Evolutionary conservation across 2,797 vertebrate genomes (phyloP).

Genomic region (Craterocephalus amniculus): DNA sequence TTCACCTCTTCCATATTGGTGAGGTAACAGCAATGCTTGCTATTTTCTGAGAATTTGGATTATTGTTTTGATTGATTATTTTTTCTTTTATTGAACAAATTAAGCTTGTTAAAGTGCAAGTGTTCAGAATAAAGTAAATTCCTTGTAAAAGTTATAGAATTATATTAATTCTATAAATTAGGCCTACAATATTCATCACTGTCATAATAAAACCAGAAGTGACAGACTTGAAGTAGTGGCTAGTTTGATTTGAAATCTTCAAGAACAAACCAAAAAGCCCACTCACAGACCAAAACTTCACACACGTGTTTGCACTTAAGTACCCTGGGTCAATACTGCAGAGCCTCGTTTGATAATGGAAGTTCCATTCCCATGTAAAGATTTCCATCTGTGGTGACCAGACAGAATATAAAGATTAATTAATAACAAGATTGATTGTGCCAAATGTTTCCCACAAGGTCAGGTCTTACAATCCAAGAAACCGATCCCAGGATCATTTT

Average conservation of each 20-base stretch:
- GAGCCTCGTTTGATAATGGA: constrained; percentile 67
- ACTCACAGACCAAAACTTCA: constrained; percentile 2
- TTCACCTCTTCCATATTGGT: too few relatives aligned
- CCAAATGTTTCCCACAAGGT: constrained; percentile 71
- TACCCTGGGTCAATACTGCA: constrained; percentile 38
- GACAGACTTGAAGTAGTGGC: constrained; percentile 29
- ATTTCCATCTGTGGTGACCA: constrained; percentile 68
- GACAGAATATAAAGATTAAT: constrained; percentile 78
- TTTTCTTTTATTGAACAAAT: too few relatives aligned
- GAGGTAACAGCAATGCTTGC: too few relatives aligned
- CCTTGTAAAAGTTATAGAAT: too few relatives aligned
- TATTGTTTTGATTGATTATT: too few relatives aligned
- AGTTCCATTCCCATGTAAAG: constrained; percentile 57
- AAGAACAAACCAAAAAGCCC: constrained; percentile 15
- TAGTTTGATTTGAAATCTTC: constrained; percentile 38
- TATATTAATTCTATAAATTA: too few relatives aligned
- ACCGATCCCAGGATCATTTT: constrained; percentile 53
- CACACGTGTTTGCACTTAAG: constrained; percentile 16
- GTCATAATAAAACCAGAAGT: too few relatives aligned
- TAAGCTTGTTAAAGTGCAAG: too few relatives aligned
- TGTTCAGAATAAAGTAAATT: too few relatives aligned
- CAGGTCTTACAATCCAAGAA: constrained; percentile 47
- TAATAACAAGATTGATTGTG: constrained; percentile 75
- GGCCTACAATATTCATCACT: too few relatives aligned
- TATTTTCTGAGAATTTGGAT: too few relatives aligned